A percentile compares a stretch with the other conserved stretches of the same genome.
Conservation (phyloP, 2,797 vertebrate genomes). For the Coluber constrictor region DNA sequence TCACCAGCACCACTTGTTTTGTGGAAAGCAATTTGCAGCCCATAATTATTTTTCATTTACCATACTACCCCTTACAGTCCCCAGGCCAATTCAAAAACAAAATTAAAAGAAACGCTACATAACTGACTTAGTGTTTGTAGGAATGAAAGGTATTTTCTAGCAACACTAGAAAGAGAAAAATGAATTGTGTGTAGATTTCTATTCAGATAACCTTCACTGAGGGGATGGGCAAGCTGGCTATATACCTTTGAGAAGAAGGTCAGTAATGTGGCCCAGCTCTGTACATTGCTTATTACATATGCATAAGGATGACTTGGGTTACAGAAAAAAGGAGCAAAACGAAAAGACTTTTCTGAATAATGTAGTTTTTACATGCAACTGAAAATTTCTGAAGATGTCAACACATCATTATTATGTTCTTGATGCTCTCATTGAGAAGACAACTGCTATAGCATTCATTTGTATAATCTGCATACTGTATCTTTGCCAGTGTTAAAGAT, state of each 20-base stretch:
- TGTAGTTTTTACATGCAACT: not conserved
- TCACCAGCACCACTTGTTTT: not conserved
- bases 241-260: not conserved
- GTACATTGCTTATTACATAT: not conserved
- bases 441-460: constrained; percentile 58
- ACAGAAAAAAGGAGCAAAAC: not conserved
- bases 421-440: constrained; percentile 62
- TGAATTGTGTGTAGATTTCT: not conserved
- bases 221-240: not conserved
- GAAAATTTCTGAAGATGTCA: constrained; percentile 50
- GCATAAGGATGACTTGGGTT: not conserved
- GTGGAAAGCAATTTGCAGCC: not conserved
- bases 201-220: not conserved
- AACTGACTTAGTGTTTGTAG: not conserved
- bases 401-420: constrained; percentile 59
- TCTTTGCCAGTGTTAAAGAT: constrained; percentile 46
- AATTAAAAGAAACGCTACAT: not conserved
- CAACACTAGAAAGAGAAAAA: not conserved
- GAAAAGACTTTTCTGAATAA: not conserved
- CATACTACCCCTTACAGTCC: not conserved
- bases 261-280: not conserved
- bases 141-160: not conserved
- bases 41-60: not conserved
- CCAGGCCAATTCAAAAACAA: not conserved
- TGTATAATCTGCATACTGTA: constrained; percentile 53